Conservation (phyloP, 2,888 invertebrate genomes). For the Holacanthella duospinosa region DNA sequence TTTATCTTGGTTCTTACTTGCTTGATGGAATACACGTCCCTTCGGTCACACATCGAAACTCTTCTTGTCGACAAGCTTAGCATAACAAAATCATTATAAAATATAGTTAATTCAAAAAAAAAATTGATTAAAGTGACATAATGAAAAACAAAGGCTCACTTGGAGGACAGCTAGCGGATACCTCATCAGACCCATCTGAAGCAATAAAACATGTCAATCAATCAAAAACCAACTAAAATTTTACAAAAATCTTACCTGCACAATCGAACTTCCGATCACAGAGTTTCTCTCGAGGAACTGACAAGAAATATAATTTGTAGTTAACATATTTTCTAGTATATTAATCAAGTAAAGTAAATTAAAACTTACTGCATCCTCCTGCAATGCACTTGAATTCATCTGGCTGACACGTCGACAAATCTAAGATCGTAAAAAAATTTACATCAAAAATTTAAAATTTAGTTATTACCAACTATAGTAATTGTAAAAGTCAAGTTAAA, state of each 20-base stretch:
- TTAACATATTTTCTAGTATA: not conserved
- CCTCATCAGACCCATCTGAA: conserved; percentile 1
- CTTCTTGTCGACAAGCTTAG: conserved; percentile 19
- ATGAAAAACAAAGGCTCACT: not conserved
- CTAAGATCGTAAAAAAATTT: conserved; percentile 6
- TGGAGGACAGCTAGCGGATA: not conserved
- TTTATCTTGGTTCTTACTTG: no score
- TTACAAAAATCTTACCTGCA: not conserved
- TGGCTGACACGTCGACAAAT: conserved; percentile 50
- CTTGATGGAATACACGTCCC: conserved; percentile 16
- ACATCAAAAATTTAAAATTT: conserved; percentile 3
- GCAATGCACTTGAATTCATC: conserved; percentile 57
- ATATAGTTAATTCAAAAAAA: not conserved
- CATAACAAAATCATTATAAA: no score
- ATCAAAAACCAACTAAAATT: no score
- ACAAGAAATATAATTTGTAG: not conserved
- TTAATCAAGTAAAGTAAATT: not conserved
- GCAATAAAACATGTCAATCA: not conserved
- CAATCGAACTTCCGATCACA: not conserved
- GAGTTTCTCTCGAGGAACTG: not conserved
- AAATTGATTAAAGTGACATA: conserved; percentile 10
- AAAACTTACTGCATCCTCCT: conserved; percentile 2
- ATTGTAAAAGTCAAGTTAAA: not conserved
- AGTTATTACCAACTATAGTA: not conserved
- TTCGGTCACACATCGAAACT: conserved; percentile 22